Percentiles rank a stretch among this genome's conserved stretches.
Conservation (phyloP, 2,113 vertebrate genomes). For the Onychostoma macrolepis region DNA sequence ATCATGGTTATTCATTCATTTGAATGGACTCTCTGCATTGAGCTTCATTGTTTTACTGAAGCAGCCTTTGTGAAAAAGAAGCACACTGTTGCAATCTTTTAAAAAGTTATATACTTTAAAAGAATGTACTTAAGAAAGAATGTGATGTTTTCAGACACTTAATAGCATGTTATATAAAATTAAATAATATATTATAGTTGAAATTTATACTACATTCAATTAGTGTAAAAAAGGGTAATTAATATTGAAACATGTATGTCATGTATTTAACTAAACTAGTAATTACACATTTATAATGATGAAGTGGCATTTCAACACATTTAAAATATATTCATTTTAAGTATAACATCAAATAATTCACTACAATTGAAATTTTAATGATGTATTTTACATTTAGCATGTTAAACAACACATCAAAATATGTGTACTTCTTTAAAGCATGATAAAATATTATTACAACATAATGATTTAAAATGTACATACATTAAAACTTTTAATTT, state of each 20-base stretch:
- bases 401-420: background rate
- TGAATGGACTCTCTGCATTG: constrained; percentile 37
- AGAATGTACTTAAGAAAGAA: background rate
- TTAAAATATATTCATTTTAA: background rate
- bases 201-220: background rate
- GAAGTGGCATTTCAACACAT: background rate
- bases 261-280: background rate
- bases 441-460: background rate
- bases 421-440: background rate
- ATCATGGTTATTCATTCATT: constrained; percentile 48
- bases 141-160: background rate
- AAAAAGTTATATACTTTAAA: background rate
- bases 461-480: background rate
- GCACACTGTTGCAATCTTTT: background rate
- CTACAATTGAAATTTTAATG: background rate
- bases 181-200: background rate
- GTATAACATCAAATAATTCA: background rate
- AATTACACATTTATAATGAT: background rate
- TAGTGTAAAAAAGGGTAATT: background rate
- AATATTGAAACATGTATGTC: background rate
- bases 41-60: constrained; percentile 7
- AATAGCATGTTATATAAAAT: background rate
- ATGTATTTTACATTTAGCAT: background rate
- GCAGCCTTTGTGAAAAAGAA: background rate
- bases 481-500: too few species aligned